Conservation (phyloP, 2,797 vertebrate genomes). For the Hyperoplus lanceolatus region DNA sequence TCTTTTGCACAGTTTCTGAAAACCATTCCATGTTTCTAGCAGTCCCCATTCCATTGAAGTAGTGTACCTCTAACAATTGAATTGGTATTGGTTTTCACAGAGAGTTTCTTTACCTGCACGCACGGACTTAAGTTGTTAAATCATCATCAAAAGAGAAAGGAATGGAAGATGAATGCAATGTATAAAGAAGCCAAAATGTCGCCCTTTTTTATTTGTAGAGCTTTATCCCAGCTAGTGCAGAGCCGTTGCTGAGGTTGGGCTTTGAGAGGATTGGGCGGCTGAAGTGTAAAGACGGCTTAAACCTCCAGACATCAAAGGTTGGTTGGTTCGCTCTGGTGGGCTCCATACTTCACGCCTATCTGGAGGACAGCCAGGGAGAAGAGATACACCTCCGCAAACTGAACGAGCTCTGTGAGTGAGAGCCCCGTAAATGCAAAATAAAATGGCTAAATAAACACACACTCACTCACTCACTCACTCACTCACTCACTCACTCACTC, state of each 20-base stretch:
- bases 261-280: constrained; percentile 93
- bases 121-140: constrained; percentile 15
- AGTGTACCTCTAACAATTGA: not conserved
- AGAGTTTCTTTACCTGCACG: constrained; percentile 2
- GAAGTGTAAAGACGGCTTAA: constrained; percentile 92
- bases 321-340: constrained; percentile 94
- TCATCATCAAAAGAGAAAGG: constrained; percentile 3
- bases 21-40: not conserved
- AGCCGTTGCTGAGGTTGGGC: constrained; percentile 87
- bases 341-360: constrained; percentile 86
- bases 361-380: constrained; percentile 82
- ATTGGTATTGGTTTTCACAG: not conserved
- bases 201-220: constrained; percentile 76
- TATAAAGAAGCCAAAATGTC: not conserved
- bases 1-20: not conserved
- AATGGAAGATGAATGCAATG: not conserved
- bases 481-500: not conserved
- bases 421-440: not conserved
- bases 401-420: constrained; percentile 93
- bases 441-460: not conserved
- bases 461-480: not conserved
- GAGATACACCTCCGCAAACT: constrained; percentile 94
- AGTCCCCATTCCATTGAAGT: not conserved
- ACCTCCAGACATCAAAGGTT: constrained; percentile 87
- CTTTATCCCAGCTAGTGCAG: constrained; percentile 86